phyloP scores from a whole-genome alignment of 1,140 invertebrate species.

The Eurosta solidaginis region DNA sequence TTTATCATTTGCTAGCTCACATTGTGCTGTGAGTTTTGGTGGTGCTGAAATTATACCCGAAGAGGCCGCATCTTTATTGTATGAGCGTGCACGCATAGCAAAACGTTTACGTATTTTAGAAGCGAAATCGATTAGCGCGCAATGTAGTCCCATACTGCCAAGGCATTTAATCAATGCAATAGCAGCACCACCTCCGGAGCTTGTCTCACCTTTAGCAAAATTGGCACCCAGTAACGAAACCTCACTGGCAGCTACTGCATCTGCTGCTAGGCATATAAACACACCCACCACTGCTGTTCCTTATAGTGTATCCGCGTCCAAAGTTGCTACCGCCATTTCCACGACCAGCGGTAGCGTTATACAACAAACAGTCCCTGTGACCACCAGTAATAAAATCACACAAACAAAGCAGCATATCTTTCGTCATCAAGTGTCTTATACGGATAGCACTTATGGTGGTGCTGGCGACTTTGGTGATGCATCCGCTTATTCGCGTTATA shows the following conservation, averaged over 20 bases:
- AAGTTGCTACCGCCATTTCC: neutral
- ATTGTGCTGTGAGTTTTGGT: conserved; percentile 49
- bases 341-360: neutral
- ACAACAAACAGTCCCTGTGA: neutral
- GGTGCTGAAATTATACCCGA: conserved; percentile 48
- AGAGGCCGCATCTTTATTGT: conserved; percentile 40
- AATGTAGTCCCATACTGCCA: conserved; percentile 54
- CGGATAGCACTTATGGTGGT: conserved; percentile 43
- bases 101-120: conserved; percentile 53
- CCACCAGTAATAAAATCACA: conserved; percentile 11
- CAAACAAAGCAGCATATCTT: conserved; percentile 38
- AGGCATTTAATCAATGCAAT: conserved; percentile 40
- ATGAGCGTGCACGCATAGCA: conserved; percentile 38
- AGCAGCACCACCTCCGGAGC: conserved; percentile 18
- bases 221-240: neutral
- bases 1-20: conserved; percentile 53
- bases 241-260: neutral
- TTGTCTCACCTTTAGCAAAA: neutral
- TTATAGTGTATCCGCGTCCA: neutral
- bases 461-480: conserved; percentile 32
- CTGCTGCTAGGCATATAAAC: conserved; percentile 5
- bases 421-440: conserved; percentile 51
- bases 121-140: conserved; percentile 57
- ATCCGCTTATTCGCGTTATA: conserved; percentile 47
- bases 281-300: conserved; percentile 9